Percentiles rank a stretch among this genome's conserved stretches.
Evolutionary conservation across 2,113 vertebrate genomes (phyloP).

Genomic region (Microtus richardsoni): DNA sequence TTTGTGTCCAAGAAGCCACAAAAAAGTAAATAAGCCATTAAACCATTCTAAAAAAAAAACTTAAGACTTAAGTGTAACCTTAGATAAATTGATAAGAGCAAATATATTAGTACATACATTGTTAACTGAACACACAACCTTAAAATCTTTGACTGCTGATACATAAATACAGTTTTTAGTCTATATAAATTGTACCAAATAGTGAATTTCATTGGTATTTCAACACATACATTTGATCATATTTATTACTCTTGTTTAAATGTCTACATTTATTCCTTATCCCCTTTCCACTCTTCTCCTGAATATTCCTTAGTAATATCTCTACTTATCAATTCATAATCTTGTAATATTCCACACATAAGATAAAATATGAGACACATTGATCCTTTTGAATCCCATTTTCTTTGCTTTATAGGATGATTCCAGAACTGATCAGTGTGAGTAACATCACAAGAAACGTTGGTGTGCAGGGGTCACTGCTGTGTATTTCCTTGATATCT

Average conservation of each 20-base stretch:
- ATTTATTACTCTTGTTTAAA: not conserved
- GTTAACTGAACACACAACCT: not conserved
- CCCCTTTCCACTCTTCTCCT: not conserved
- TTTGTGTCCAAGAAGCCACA: not conserved
- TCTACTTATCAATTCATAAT: too few species aligned
- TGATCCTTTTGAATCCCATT: not conserved
- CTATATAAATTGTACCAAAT: not conserved
- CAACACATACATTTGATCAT: not conserved
- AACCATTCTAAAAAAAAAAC: not conserved
- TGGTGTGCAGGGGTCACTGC: not conserved
- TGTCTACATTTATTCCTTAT: not conserved
- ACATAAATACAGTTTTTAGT: not conserved
- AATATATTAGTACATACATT: not conserved
- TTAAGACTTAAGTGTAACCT: not conserved
- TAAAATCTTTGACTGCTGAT: not conserved
- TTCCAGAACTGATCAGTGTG: not conserved
- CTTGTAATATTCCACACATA: not conserved
- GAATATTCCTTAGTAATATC: not conserved
- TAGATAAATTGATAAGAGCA: not conserved
- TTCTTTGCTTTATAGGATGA: not conserved
- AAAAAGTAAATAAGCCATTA: not conserved
- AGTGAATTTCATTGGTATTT: not conserved
- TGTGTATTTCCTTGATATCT: not conserved
- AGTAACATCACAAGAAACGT: not conserved
- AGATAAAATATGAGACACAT: not conserved